These are phyloP conservation scores for Adelphocoris suturalis DNA, from an alignment of 2,888 invertebrate species.

Conservation along the genomic window DNA sequence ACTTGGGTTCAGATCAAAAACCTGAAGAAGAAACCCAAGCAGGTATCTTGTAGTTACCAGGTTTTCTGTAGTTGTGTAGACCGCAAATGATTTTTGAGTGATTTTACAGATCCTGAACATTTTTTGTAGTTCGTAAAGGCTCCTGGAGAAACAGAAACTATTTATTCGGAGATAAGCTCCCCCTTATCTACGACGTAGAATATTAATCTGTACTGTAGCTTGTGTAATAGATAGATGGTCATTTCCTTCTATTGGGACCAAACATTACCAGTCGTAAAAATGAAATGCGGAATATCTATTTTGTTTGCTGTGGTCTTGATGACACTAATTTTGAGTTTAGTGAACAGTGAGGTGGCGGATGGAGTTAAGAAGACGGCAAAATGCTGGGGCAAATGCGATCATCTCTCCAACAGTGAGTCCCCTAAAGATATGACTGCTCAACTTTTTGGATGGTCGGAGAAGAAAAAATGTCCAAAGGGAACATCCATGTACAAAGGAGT, in stretches of 20 bases:
- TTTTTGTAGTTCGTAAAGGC: too few relatives aligned
- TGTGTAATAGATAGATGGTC: not conserved
- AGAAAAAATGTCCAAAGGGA: not conserved
- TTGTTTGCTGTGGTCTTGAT: not conserved
- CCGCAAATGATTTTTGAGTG: too few relatives aligned
- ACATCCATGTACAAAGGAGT: constrained; percentile 24
- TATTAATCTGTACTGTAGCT: not conserved
- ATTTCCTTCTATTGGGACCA: not conserved
- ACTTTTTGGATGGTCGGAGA: not conserved
- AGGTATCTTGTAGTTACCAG: too few relatives aligned
- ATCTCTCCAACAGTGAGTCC: not conserved
- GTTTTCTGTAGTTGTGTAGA: too few relatives aligned
- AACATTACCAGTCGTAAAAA: not conserved
- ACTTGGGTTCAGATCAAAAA: too few relatives aligned
- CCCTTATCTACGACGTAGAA: not conserved
- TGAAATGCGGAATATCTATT: not conserved
- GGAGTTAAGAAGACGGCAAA: not conserved
- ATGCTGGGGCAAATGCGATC: constrained; percentile 13
- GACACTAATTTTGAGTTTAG: not conserved
- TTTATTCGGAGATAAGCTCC: not conserved
- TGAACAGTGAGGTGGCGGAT: not conserved
- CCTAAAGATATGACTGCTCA: not conserved
- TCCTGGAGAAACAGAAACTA: too few relatives aligned
- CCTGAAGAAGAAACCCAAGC: too few relatives aligned
- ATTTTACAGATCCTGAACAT: too few relatives aligned